Evolutionary conservation across 2,113 vertebrate genomes (phyloP).

Genomic region (Balaeniceps rex): DNA sequence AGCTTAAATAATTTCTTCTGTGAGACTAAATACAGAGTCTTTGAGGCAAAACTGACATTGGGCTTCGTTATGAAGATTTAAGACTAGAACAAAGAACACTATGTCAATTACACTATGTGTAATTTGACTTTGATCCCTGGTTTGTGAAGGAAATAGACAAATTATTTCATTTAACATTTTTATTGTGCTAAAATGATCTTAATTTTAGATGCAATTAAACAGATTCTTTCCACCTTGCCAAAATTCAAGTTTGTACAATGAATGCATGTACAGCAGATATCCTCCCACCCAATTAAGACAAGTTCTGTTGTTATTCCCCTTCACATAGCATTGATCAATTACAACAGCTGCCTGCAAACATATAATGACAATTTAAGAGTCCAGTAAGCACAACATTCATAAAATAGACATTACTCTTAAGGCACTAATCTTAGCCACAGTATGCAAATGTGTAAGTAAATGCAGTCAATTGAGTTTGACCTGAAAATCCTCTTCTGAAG

Average conservation of each 20-base stretch:
- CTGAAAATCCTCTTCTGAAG: neutral
- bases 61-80: neutral
- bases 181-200: neutral
- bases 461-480: neutral
- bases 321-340: neutral
- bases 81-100: neutral
- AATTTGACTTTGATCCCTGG: neutral
- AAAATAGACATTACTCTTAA: neutral
- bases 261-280: accelerated
- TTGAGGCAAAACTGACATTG: neutral
- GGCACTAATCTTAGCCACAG: neutral
- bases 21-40: accelerated
- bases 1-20: neutral
- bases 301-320: neutral
- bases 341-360: neutral
- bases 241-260: neutral
- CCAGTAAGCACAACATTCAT: neutral
- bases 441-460: neutral
- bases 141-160: neutral
- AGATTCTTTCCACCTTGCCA: neutral
- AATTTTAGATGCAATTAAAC: neutral
- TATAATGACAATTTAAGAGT: neutral
- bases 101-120: neutral
- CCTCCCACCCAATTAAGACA: neutral
- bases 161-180: neutral